A percentile compares a stretch with the other conserved stretches of the same genome.
phyloP scores from a whole-genome alignment of 2,113 vertebrate genomes.

The Lagenorhynchus albirostris region DNA sequence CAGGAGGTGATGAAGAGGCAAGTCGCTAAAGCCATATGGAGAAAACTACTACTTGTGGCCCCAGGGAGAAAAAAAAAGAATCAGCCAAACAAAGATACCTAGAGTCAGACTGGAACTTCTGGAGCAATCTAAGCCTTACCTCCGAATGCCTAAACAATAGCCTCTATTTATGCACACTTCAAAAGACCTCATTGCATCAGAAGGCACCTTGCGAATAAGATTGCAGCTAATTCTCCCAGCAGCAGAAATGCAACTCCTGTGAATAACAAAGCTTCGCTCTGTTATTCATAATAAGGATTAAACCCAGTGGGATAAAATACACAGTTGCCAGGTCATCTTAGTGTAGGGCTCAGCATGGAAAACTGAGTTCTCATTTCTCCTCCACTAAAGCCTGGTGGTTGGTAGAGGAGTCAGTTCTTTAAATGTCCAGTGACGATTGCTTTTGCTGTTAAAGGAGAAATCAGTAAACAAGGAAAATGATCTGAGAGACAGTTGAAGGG shows the following conservation, averaged over 20 bases:
- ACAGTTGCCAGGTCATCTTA: slow-evolving; percentile 11
- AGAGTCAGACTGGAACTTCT: neutral
- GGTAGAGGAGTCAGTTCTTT: neutral
- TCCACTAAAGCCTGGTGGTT: neutral
- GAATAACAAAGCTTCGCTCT: slow-evolving; percentile 53
- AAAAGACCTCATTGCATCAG: slow-evolving; percentile 51
- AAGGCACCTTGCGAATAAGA: slow-evolving; percentile 48
- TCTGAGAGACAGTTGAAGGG: neutral
- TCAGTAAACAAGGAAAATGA: neutral
- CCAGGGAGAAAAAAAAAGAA: too few relatives aligned
- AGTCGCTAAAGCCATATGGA: neutral
- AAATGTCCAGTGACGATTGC: neutral
- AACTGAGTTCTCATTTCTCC: neutral
- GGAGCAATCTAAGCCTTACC: slow-evolving; percentile 8
- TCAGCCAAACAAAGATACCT: slow-evolving; percentile 2
- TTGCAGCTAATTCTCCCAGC: slow-evolving; percentile 40
- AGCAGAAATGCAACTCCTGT: slow-evolving; percentile 42
- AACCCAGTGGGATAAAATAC: slow-evolving; percentile 21
- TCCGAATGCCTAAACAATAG: slow-evolving; percentile 51
- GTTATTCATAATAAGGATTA: slow-evolving; percentile 62
- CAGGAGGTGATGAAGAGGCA: neutral
- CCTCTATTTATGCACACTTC: slow-evolving; percentile 39
- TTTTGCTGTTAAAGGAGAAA: neutral
- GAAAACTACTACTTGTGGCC: neutral
- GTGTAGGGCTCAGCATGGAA: neutral